Conservation (phyloP, 53 echinoderm and acorn worm genomes). For the Hippasteria phrygiana region DNA sequence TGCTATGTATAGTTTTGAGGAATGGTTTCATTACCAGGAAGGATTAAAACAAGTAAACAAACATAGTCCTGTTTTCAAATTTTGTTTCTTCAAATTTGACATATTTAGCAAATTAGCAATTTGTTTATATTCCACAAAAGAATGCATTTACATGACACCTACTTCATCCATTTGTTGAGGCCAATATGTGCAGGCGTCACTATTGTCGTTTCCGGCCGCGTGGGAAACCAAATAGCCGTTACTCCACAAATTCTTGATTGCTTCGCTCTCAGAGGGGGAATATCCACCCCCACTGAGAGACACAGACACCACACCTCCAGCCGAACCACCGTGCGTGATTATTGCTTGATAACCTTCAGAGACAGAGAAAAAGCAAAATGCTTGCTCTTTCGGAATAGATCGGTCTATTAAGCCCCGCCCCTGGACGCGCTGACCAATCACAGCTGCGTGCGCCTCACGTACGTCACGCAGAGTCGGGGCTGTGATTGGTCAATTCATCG, state of each 20-base stretch:
- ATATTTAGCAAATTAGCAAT: not conserved
- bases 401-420: no score
- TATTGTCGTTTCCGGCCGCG: conserved; percentile 16
- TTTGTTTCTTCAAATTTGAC: no score
- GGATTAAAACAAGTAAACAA: no score
- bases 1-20: no score
- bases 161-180: conserved; percentile 1
- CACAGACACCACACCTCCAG: not conserved
- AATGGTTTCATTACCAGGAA: no score
- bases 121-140: not conserved
- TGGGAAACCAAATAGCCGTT: conserved; percentile 5
- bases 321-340: not conserved
- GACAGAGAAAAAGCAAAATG: conserved; percentile 40
- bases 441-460: no score
- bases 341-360: not conserved
- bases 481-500: no score
- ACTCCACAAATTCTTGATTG: not conserved
- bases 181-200: not conserved
- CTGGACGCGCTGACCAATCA: no score
- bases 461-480: no score
- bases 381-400: no score
- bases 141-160: not conserved
- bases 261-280: not conserved
- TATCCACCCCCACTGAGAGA: not conserved
- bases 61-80: no score